Base-by-base conservation (phyloP, 2,888 invertebrate genomes). In the Synanthedon tipuliformis region DNA sequence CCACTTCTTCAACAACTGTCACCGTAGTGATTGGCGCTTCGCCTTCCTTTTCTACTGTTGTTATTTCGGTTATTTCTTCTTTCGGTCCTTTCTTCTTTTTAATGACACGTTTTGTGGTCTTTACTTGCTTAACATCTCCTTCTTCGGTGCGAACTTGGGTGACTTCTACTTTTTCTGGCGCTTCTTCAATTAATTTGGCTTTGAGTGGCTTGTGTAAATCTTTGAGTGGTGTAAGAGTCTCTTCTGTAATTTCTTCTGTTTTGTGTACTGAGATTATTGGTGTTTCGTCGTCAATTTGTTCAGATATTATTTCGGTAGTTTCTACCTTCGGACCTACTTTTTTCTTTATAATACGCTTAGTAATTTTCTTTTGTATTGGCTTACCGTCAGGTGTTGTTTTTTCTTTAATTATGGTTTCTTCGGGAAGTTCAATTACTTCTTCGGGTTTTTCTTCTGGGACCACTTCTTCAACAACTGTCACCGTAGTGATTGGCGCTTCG, bases 331-430 rank as follows among this genome's bases (percentile, higher is more conserved):
- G 57, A 56, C 71, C 76, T 50, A 74, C 64, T 3, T 75, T 68
- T 60, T 87, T 84, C 58, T 81, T 84, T n/a, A 88, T 83, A 3
- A 78, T 65, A 55, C 78, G 74, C 8, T 81, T 87, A 58, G 56
- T 66, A 12, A 51, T 73, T 40, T 78, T 71, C 68, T 54, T 81
- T 72, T 66, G 81, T 69, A 57, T 81, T 54, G 56, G 63, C 66
- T 80, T 69, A 54, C 56, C 56, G n/a, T 56, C 55, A 1, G 53
- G 27, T 1, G 52, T 51, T 1, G 10, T 27, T 3, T 61, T 59
- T 55, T 62, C 65, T 0, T 56, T 57, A 0, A 54, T 58, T 18
- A 54, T 55, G 7, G 59, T 55, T 54, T 64, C 62, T 10, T 63
- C 61, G 51, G 61, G 64, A 0, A 79, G 56, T 52, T 83, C 65